Base-by-base conservation (phyloP, 2,797 vertebrate species). In the Crax fasciolata region DNA sequence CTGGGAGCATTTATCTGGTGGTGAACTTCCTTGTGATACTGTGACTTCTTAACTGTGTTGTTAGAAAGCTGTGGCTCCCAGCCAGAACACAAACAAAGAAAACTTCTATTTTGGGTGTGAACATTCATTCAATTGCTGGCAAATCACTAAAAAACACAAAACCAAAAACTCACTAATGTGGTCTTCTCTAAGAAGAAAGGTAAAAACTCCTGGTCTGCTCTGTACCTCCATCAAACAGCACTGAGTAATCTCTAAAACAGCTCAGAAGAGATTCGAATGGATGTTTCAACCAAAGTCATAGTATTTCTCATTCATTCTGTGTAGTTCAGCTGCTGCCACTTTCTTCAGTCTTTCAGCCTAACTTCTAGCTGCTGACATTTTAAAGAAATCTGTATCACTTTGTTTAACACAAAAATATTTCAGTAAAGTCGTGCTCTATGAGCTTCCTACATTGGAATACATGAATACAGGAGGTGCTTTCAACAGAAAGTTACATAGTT, bases 401-500 rank as follows among this genome's bases (percentile, higher is more conserved):
- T 65, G 43, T 61, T 93, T 77, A 90, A 72, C 24, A 93, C 97
- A 98, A 97, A 95, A 80, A 90, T 87, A 92, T 92, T 87, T 93
- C 91, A 93, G 89, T 94, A 87, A 97, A 97, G 75, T 94, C 88
- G 14, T 90, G 95, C 84, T 93, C 94, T 95, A 65, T n/a, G 95
- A 96, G 93, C 92, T 96, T 97, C 96, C 97, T 97, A 96, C 96
- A 96, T 80, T 97, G 97, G 95, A 96, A 97, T 97, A 97, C 96
- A 89, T 63, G 85, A 96, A 92, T 95, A 96, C 90, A 95, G 95
- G 93, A 95, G 96, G 96, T 97, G 95, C 97, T 98, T 97, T 97
- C 96, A 97, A 97, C 97, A 97, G 97, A 97, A 97, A 98, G 97
- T 97, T 97, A 97, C 96, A 71, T 38, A 95, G 90, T 96, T 96